A percentile compares a stretch with the other conserved stretches of the same genome.
These are phyloP conservation scores for Sitta europaea DNA, from an alignment of 2,113 vertebrate genomes.

Conservation along the genomic window DNA sequence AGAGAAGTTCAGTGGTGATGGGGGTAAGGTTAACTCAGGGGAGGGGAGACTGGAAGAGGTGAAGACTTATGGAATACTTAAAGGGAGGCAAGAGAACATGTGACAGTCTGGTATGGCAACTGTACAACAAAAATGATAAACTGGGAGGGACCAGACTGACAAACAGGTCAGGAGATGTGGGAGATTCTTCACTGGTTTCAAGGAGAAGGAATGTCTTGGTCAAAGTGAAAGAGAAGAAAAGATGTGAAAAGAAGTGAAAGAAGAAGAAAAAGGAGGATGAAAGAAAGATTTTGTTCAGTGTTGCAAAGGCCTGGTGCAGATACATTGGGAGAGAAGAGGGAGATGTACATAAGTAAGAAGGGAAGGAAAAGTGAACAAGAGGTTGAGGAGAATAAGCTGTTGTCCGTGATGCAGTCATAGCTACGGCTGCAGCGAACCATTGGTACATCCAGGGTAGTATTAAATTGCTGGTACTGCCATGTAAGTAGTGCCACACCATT, in stretches of 20 bases:
- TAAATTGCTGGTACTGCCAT: background rate
- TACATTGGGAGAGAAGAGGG: background rate
- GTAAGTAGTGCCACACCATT: background rate
- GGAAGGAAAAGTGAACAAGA: background rate
- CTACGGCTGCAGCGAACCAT: background rate
- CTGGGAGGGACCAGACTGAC: background rate
- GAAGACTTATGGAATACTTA: background rate
- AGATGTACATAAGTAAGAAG: background rate
- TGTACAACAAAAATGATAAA: background rate
- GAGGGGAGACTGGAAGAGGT: background rate
- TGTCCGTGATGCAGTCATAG: background rate
- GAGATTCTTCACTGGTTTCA: background rate
- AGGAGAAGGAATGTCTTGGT: background rate
- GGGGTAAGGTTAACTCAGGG: background rate
- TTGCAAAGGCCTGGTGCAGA: background rate
- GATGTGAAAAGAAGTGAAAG: background rate
- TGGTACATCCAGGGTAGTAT: background rate
- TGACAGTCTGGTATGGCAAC: background rate
- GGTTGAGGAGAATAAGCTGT: background rate
- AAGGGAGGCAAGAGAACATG: background rate
- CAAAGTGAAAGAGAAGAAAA: background rate
- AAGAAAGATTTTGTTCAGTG: background rate
- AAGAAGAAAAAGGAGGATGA: background rate
- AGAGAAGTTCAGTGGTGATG: background rate
- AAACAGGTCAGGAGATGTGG: background rate